These are phyloP conservation scores for Matsumyia berberina DNA, from an alignment of 2,888 invertebrate species.

Conservation along the genomic window DNA sequence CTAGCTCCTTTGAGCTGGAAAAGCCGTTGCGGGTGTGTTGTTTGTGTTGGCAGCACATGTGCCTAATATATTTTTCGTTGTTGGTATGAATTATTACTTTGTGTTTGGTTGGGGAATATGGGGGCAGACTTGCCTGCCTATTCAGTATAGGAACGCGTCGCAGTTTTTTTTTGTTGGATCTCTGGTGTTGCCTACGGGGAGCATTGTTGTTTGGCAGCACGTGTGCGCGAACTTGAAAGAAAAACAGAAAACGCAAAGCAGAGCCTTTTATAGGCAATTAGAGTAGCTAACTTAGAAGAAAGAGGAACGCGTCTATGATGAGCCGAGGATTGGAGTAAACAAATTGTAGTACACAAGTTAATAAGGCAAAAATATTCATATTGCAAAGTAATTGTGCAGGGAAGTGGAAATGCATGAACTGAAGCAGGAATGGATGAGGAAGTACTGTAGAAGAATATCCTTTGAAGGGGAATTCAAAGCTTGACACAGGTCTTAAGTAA, in stretches of 20 bases:
- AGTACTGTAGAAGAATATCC: too few relatives aligned
- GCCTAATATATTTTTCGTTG: conserved; percentile 18
- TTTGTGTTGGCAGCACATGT: conserved; percentile 47
- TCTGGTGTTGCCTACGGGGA: neutral
- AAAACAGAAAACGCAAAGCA: neutral
- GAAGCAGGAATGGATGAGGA: too few relatives aligned
- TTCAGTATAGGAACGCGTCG: conserved; percentile 44
- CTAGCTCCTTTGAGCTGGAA: too few relatives aligned
- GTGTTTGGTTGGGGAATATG: neutral
- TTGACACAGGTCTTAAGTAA: too few relatives aligned
- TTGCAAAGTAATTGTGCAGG: too few relatives aligned
- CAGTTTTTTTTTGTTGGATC: neutral
- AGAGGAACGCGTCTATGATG: neutral
- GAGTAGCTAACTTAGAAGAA: neutral
- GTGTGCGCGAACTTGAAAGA: neutral
- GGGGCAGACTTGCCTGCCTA: neutral
- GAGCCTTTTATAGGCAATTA: neutral
- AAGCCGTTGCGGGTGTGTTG: conserved; percentile 39
- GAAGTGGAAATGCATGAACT: too few relatives aligned
- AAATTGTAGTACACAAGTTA: neutral
- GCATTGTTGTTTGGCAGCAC: neutral
- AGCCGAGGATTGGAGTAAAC: neutral
- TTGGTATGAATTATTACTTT: conserved; percentile 39
- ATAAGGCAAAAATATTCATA: too few relatives aligned
- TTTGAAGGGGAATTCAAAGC: too few relatives aligned